Percentiles rank a stretch among this genome's conserved stretches.
Conservation (phyloP, 1,140 invertebrate species). For the Glomeris maerens region DNA sequence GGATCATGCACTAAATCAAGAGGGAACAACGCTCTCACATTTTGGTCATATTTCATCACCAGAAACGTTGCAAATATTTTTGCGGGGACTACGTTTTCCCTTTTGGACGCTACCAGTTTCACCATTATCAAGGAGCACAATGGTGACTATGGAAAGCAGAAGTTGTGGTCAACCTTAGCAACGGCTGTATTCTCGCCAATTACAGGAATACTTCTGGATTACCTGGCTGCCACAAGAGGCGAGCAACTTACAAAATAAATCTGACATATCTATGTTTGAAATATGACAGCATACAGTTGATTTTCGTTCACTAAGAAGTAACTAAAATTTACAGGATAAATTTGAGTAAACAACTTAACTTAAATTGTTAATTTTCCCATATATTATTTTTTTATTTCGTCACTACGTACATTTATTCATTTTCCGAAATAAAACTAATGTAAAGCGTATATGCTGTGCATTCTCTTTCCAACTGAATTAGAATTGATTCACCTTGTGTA, state of each 20-base stretch:
- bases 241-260: not conserved
- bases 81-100: constrained; percentile 55
- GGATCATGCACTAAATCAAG: no score
- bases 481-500: no score
- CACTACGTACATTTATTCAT: no score
- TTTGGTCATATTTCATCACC: constrained; percentile 61
- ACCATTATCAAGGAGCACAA: constrained; percentile 63
- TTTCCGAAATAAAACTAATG: no score
- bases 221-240: constrained; percentile 30
- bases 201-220: constrained; percentile 58
- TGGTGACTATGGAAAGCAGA: constrained; percentile 61
- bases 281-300: no score
- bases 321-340: no score
- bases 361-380: not conserved
- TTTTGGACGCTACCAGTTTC: constrained; percentile 66
- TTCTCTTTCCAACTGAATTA: no score
- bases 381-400: not conserved
- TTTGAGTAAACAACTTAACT: not conserved
- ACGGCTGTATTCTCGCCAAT: constrained; percentile 66
- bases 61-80: constrained; percentile 58
- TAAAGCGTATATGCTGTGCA: no score
- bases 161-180: constrained; percentile 59
- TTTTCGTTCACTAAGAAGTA: no score
- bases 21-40: constrained; percentile 31
- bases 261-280: not conserved